Evolutionary conservation across 2,113 vertebrate species (phyloP).

Genomic region (Podiceps cristatus): DNA sequence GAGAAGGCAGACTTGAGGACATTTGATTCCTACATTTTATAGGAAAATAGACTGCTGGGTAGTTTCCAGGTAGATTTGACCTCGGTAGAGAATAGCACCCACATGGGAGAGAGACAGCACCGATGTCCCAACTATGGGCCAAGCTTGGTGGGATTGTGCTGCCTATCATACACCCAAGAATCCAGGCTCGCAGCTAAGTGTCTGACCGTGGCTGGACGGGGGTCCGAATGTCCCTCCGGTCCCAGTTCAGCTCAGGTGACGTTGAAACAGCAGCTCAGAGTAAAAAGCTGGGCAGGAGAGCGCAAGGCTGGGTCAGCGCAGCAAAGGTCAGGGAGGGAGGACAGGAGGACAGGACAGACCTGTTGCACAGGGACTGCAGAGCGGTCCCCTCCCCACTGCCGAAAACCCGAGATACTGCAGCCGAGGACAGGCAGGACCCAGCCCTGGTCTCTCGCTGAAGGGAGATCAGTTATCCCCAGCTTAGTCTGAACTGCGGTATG

Average conservation of each 20-base stretch:
- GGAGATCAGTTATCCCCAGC: neutral
- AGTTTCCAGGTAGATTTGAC: neutral
- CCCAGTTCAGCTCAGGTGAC: neutral
- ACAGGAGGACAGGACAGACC: conserved; percentile 33
- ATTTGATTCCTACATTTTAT: neutral
- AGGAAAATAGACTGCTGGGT: neutral
- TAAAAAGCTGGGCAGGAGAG: neutral
- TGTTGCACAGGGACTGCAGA: neutral
- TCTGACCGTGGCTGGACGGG: too few species aligned
- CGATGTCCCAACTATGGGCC: neutral
- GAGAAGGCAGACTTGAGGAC: neutral
- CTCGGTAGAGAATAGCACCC: accelerated
- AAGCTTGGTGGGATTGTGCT: neutral
- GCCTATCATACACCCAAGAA: neutral
- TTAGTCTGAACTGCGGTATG: neutral
- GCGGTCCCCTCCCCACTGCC: neutral
- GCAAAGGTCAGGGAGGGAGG: neutral
- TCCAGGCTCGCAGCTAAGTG: neutral
- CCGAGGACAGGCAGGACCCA: neutral
- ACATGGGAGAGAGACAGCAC: neutral
- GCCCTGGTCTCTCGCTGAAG: neutral
- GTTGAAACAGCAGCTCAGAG: neutral
- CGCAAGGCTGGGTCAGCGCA: accelerated
- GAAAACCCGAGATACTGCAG: neutral
- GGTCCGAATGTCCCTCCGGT: neutral